Evolutionary conservation across 2,888 invertebrate species (phyloP), one percentile per base, ranked within the genome.

Genomic region (Cephus pulcher): DNA sequence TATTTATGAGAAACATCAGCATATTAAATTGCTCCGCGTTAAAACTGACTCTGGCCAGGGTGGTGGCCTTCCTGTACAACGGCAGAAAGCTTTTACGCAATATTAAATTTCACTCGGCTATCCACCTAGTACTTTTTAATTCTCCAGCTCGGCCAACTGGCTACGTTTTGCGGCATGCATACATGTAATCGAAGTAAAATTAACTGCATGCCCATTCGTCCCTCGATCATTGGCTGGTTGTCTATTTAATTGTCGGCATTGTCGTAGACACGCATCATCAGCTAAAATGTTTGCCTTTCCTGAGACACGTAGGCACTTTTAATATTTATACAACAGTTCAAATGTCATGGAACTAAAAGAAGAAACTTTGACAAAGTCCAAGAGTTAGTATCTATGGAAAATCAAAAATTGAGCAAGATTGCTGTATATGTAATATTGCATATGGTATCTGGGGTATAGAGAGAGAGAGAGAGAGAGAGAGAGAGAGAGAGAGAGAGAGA

Each of bases 1-100:
- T 83, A 83, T 83, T 83, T 83, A 83, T 80, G 83, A 78, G 82
- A 81, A 78, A 82, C 83, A 83, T 83, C 83, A 83, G 83, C 83
- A 83, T 83, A 83, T 83, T 83, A 83, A 83, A 83, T 83, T 83
- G 82, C 83, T 78, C 78, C 79, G 82, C 83, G 83, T 83, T 83
- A 82, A 83, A 83, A 81, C 83, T 80, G 81, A 83, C 82, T 80
- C 83, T 77, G 78, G 75, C 79, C 35, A 32, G 33, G 70, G 32
- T 70, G 12, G 70, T 70, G n/a, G 70, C 12, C 15, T 30, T 30
- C 70, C 33, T 40, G 79, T 74, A 75, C 77, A 82, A 83, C 81
- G 80, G 80, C 75, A 79, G 80, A 83, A 84, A 83, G 84, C 84
- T 84, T 84, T 84, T 82, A 83, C 80, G 80, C 81, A 80, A 80